Conservation (phyloP, 2,797 vertebrate genomes). For the Cynodonichthys magdalenae region DNA sequence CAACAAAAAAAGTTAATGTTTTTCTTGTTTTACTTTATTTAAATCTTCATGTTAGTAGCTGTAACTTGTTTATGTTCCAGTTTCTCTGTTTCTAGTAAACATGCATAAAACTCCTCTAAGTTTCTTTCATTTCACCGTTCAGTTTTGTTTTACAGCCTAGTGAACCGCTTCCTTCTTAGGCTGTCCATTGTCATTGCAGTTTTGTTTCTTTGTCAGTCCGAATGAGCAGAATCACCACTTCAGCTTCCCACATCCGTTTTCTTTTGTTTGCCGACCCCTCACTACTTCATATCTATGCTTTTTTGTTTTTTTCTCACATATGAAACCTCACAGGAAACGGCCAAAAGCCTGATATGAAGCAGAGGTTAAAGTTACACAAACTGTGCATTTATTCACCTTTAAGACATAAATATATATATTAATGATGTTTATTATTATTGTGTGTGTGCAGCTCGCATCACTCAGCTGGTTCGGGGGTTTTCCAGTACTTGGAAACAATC, state of each 20-base stretch:
- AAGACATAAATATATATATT: too few relatives aligned
- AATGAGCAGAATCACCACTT: background rate
- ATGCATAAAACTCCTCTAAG: background rate
- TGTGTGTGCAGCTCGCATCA: slow-evolving; percentile 81
- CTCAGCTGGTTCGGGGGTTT: slow-evolving; percentile 89
- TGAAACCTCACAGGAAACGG: background rate
- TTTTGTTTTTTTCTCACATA: background rate
- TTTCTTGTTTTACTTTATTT: background rate
- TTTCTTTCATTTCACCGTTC: background rate
- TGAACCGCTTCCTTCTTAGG: background rate
- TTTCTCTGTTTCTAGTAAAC: background rate
- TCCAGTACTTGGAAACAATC: slow-evolving; percentile 90
- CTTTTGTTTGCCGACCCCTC: background rate
- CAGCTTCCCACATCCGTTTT: slow-evolving; percentile 16
- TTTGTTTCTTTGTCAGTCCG: slow-evolving; percentile 13
- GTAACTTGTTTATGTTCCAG: background rate
- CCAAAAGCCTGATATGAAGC: background rate
- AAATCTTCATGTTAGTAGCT: background rate
- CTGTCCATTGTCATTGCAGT: background rate
- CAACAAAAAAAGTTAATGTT: too few relatives aligned
- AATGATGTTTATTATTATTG: background rate
- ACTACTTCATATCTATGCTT: background rate
- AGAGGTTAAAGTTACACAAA: background rate
- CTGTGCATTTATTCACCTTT: background rate
- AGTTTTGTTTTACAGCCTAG: slow-evolving; percentile 37